These are phyloP conservation scores for Tetramorium bicarinatum DNA, from an alignment of 2,888 invertebrate species.

Conservation along the genomic window DNA sequence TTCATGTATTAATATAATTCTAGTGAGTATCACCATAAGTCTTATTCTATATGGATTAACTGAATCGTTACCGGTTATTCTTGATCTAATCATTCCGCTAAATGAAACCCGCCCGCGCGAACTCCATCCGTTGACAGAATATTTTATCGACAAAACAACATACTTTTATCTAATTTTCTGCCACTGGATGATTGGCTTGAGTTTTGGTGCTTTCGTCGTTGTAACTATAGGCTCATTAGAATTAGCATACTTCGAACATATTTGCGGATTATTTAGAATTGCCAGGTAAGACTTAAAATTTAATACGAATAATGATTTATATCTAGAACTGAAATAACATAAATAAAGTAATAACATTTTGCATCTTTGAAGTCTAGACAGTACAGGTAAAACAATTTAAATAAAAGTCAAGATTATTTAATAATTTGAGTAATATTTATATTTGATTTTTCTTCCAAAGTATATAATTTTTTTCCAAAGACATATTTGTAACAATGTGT, in stretches of 20 bases:
- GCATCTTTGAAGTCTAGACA: neutral
- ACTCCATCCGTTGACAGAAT: neutral
- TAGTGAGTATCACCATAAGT: neutral
- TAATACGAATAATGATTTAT: neutral
- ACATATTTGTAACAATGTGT: neutral
- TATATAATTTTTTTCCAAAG: neutral
- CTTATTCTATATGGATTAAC: neutral
- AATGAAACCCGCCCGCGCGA: neutral
- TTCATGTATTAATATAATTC: neutral
- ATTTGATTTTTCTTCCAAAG: neutral
- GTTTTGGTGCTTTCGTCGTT: neutral
- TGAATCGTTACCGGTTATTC: neutral
- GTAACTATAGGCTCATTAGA: neutral
- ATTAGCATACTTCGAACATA: neutral
- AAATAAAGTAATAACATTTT: neutral
- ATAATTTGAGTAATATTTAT: neutral
- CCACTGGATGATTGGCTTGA: neutral
- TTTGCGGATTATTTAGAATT: neutral
- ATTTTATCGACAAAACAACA: conserved; percentile 8
- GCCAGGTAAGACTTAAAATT: neutral
- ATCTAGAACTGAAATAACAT: neutral
- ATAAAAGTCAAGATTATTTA: neutral
- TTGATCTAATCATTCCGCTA: conserved; percentile 10
- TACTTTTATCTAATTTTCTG: conserved; percentile 14
- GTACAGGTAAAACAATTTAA: neutral